Evolutionary conservation across 2,888 invertebrate genomes (phyloP).

Genomic region (Spilarctia lutea): DNA sequence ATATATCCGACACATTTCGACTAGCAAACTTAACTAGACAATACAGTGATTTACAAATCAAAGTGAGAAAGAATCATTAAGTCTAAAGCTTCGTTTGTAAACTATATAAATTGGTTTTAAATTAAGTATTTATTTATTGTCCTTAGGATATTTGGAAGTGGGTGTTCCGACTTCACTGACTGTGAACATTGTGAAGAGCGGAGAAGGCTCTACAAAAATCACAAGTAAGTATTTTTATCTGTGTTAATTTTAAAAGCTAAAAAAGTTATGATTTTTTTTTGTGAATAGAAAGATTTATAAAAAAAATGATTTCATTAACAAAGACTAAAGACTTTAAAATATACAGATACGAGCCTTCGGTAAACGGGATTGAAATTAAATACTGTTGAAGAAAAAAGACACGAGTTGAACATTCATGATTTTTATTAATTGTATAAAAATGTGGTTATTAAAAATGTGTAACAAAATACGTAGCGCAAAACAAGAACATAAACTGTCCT

Average conservation of each 20-base stretch:
- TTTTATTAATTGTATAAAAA: neutral
- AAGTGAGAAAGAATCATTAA: neutral
- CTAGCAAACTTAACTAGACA: neutral
- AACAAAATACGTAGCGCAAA: neutral
- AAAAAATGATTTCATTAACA: no score
- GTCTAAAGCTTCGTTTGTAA: neutral
- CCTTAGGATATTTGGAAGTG: constrained; percentile 75
- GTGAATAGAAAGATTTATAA: no score
- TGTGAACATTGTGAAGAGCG: constrained; percentile 74
- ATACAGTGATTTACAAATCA: neutral
- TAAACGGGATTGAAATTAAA: no score
- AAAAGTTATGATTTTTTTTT: neutral
- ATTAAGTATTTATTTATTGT: constrained; percentile 8
- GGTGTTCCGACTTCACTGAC: constrained; percentile 79
- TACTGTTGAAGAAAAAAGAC: no score
- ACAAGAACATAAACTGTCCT: neutral
- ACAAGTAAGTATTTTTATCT: constrained; percentile 26
- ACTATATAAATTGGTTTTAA: neutral
- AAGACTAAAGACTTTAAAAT: no score
- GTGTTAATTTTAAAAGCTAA: neutral
- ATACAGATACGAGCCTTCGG: no score
- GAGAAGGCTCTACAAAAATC: constrained; percentile 45
- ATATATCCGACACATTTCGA: constrained; percentile 5
- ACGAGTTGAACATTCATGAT: no score
- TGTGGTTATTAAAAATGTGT: neutral